Conservation (phyloP, 2,797 vertebrate genomes). For the Mionectes olivaceus region DNA sequence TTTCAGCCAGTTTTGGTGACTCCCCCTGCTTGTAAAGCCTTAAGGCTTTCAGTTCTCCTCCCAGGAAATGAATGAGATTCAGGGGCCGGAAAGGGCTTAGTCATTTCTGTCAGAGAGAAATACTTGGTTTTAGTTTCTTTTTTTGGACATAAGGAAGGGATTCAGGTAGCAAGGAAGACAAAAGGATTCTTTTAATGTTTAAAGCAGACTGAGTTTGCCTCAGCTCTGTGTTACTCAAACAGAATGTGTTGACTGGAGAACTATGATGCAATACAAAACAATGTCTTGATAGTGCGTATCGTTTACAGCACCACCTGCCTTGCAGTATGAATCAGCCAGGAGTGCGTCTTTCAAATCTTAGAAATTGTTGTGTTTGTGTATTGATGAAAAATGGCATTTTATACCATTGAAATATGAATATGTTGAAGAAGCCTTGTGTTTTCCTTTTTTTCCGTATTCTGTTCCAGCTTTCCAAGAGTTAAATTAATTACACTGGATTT, state of each 20-base stretch:
- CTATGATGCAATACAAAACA: background rate
- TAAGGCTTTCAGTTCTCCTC: slow-evolving; percentile 17
- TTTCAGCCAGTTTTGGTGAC: slow-evolving; percentile 20
- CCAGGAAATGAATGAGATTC: slow-evolving; percentile 47
- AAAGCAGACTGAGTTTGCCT: slow-evolving; percentile 37
- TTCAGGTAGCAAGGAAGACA: slow-evolving; percentile 57
- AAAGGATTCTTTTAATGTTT: slow-evolving; percentile 54
- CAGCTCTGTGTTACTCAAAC: background rate
- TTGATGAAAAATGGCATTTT: background rate
- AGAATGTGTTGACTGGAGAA: background rate
- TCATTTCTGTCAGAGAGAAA: slow-evolving; percentile 48
- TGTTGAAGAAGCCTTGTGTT: background rate
- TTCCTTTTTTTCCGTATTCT: background rate
- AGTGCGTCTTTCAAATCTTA: background rate
- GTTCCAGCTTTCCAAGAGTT: background rate
- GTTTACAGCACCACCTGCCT: background rate
- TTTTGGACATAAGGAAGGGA: slow-evolving; percentile 13
- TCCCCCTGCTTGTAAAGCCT: background rate
- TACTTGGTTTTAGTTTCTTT: slow-evolving; percentile 41
- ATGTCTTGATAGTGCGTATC: background rate
- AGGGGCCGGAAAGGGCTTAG: slow-evolving; percentile 31
- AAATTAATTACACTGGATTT: background rate
- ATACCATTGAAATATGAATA: background rate
- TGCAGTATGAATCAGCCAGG: background rate
- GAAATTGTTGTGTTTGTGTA: background rate